phyloP scores from a whole-genome alignment of 2,797 vertebrate species.

The Schizopygopsis malacanthus region DNA sequence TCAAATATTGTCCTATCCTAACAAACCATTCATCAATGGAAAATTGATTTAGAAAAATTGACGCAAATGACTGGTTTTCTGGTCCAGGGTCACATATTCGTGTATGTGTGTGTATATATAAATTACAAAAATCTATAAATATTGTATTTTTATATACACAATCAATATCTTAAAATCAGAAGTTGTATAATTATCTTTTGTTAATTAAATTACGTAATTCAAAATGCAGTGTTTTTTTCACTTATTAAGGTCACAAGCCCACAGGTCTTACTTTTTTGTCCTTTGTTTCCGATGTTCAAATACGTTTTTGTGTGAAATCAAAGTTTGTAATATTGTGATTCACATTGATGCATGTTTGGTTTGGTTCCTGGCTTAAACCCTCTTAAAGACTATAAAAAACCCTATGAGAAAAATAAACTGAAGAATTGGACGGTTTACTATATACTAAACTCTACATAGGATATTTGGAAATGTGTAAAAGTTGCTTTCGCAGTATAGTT shows the following conservation, averaged over 20 bases:
- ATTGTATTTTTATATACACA: not conserved
- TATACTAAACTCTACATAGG: no score
- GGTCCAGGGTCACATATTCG: no score
- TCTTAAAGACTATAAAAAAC: not conserved
- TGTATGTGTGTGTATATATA: not conserved
- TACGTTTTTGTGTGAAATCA: not conserved
- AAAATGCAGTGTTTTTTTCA: not conserved
- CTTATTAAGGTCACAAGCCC: not conserved
- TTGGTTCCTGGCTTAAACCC: not conserved
- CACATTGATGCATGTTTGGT: not conserved
- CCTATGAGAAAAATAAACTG: not conserved
- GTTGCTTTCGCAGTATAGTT: no score
- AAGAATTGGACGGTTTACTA: not conserved
- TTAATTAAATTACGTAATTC: not conserved
- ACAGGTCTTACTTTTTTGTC: not conserved
- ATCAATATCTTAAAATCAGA: not conserved
- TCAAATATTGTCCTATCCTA: no score
- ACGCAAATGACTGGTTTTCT: no score
- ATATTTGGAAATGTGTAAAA: no score
- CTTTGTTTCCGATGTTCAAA: not conserved
- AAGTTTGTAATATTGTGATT: not conserved
- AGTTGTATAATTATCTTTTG: not conserved
- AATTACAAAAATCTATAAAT: no score
- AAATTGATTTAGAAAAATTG: no score
- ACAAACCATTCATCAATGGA: no score